These are phyloP conservation scores for Eubasilissa regina DNA, from an alignment of 1,140 invertebrate genomes.

Conservation along the genomic window DNA sequence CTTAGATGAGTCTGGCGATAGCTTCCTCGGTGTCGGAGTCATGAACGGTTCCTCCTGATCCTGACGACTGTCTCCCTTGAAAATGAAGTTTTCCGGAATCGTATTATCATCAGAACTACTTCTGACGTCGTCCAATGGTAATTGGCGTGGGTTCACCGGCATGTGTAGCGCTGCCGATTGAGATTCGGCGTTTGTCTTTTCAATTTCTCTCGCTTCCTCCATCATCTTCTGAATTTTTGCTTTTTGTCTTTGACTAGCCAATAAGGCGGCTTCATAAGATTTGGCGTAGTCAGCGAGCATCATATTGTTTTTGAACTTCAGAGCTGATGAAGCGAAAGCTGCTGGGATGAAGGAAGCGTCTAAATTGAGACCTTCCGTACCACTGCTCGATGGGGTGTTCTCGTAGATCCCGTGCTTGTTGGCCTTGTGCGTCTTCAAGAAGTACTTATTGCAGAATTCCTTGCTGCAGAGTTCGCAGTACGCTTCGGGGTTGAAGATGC, in stretches of 20 bases:
- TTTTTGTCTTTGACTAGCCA: slow-evolving; percentile 75
- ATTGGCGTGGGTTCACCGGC: slow-evolving; percentile 44
- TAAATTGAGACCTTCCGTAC: slow-evolving; percentile 65
- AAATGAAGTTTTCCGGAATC: slow-evolving; percentile 59
- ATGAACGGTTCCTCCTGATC: slow-evolving; percentile 74
- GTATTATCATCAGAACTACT: slow-evolving; percentile 65
- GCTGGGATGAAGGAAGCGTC: slow-evolving; percentile 66
- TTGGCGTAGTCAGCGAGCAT: slow-evolving; percentile 59
- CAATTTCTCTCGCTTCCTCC: slow-evolving; percentile 60
- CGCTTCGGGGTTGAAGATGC: slow-evolving; percentile 95
- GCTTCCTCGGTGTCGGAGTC: slow-evolving; percentile 73
- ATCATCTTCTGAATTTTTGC: slow-evolving; percentile 74
- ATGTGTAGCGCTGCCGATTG: slow-evolving; percentile 37
- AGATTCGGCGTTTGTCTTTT: slow-evolving; percentile 50
- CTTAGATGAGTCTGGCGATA: slow-evolving; percentile 76
- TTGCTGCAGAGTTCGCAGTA: slow-evolving; percentile 98
- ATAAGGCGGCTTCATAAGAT: slow-evolving; percentile 78
- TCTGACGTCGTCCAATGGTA: slow-evolving; percentile 60
- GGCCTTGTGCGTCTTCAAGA: slow-evolving; percentile 97
- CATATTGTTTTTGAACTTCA: slow-evolving; percentile 63
- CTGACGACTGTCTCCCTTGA: slow-evolving; percentile 63
- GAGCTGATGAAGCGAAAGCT: slow-evolving; percentile 50
- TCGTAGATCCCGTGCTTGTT: slow-evolving; percentile 94
- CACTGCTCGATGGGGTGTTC: slow-evolving; percentile 71
- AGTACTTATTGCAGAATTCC: slow-evolving; percentile 99